Base-by-base conservation (phyloP, 2,797 vertebrate genomes). In the Hemitrygon akajei region DNA sequence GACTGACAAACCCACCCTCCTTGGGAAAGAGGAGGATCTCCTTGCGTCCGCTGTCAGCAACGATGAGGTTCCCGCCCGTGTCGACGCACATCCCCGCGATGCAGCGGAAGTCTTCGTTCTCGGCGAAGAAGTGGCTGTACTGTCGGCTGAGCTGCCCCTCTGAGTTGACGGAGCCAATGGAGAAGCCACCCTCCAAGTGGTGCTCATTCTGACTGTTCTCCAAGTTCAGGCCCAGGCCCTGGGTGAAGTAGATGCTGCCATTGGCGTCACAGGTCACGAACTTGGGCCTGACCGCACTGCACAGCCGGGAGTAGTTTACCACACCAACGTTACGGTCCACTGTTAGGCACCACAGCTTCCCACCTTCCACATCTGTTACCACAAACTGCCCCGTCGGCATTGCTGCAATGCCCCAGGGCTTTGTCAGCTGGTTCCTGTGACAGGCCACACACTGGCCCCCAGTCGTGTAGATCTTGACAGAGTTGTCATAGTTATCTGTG, bases 81-180 rank as follows among this genome's bases (percentile, higher is more conserved):
- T 99, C 99, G 7, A 99, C 98, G 1, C 99, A 99, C 98, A 99
- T 99, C 94, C 99, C 99, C 0, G 99, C 98, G 60, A 99, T 99
- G 95, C 99, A 99, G 91, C 98, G 97, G 96, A 99, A 99, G 95
- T 99, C 98, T 96, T 99, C 99, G 0, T 97, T 97, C 95, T 99
- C 98, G 0, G 99, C 98, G 95, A 99, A 99, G 95, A 99, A 99
- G 94, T 99, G 99, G 96, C 98, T 99, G 4, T 99, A 98, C 96
- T 99, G 99, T 82, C 98, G 97, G 34, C 98, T 98, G 18, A 98
- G 96, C 96, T 98, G 98, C 25, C 99, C 99, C 0, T 99, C 98
- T 0, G 97, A 96, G 37, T 98, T 97, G 0, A 99, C 98, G 0
- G 98, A 99, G 89, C 98, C 98, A 0, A 99, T 99, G 12, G 98